Evolutionary conservation across 2,797 vertebrate species (phyloP), one percentile per base, ranked within the genome.

Genomic region (Mallotus villosus): DNA sequence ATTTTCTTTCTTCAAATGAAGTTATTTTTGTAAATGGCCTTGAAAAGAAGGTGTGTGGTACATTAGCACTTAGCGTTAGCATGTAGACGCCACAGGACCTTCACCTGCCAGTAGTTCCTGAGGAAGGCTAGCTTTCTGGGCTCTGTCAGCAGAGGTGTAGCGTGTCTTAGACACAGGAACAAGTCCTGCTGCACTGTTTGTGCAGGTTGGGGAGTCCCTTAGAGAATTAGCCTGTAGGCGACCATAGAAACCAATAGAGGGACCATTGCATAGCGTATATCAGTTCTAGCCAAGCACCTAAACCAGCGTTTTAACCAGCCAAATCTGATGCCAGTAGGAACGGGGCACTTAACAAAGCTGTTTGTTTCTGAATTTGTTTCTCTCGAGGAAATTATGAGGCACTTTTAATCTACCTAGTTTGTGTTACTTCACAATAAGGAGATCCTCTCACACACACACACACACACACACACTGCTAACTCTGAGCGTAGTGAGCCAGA

Each of bases 51-150:
- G 82, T 82, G 68, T 88, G 88, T 89, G 89, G 88, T 92, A 92
- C 91, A 87, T 91, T 93, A 94, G 93, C 93, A 93, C 93, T 93
- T 94, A 94, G 93, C 69, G 77, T 85, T 94, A 94, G 92, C 86
- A 85, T 89, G 79, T 92, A 92, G 91, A 84, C 85, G 81, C 88
- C 85, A 78, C 76, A 78, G 81, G 83, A 85, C 83, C 86, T 87
- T 87, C 84, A 87, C 86, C 81, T 83, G 80, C 73, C 77, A 79
- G 77, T 85, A 80, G 82, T 90, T 83, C 51, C 21, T 78, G 74
- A 62, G 74, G 73, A 80, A 55, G 24, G 41, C 41, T 46, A 46
- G 41, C 41, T 46, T 46, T 46, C 9, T 46, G 41, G 9, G 9
- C 2, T 41, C 37, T 46, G 19, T 22, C 64, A 73, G 69, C 74